Evolutionary conservation across 1,140 invertebrate species (phyloP).

Genomic region (Magallana gigas): DNA sequence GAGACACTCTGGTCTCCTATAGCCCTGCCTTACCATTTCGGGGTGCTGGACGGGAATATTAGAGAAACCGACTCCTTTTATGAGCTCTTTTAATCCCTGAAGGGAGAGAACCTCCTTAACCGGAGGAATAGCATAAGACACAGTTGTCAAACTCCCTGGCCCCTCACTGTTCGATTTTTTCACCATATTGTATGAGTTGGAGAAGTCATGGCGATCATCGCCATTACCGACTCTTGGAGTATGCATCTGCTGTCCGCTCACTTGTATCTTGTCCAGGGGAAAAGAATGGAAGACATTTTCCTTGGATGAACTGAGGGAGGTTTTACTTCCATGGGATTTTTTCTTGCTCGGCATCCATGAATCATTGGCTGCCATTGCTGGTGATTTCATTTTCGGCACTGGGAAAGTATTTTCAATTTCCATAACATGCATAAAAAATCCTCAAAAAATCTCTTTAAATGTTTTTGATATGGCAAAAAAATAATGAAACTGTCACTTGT

Average conservation of each 20-base stretch:
- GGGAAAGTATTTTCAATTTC: not conserved
- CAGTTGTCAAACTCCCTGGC: not conserved
- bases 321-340: not conserved
- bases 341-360: not conserved
- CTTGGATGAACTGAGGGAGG: not conserved
- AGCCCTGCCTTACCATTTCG: not conserved
- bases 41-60: not conserved
- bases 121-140: not conserved
- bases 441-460: not conserved
- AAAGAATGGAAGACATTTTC: conserved; percentile 15
- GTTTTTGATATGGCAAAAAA: not conserved
- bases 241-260: conserved; percentile 46
- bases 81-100: not conserved
- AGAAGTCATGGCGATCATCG: not conserved
- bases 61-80: conserved; percentile 3
- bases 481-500: not conserved
- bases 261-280: conserved; percentile 43
- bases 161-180: conserved; percentile 2
- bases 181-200: not conserved
- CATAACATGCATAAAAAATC: not conserved
- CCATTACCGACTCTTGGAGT: conserved; percentile 25
- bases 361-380: not conserved
- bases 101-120: not conserved
- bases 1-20: too few relatives aligned
- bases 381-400: conserved; percentile 5